phyloP scores from a whole-genome alignment of 2,797 vertebrate genomes.

The Xenopus petersii region DNA sequence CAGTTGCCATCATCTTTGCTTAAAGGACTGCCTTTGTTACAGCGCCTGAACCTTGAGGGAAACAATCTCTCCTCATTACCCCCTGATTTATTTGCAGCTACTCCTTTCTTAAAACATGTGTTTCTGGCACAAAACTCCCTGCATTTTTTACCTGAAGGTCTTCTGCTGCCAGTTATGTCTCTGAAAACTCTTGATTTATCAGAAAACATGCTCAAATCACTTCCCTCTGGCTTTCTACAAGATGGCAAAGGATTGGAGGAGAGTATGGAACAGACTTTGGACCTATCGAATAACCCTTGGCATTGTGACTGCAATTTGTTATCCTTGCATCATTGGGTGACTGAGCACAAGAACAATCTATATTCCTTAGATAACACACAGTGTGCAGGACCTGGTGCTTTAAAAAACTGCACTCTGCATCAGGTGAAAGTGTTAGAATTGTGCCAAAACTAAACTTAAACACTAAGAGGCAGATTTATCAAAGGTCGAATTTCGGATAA shows the following conservation, averaged over 20 bases:
- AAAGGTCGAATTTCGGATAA: too few relatives aligned
- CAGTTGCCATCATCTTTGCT: conserved; percentile 42
- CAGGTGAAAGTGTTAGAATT: background rate
- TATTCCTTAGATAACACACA: background rate
- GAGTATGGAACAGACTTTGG: conserved; percentile 45
- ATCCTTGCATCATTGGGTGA: conserved; percentile 35
- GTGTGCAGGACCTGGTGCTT: conserved; percentile 42
- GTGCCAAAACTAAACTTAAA: background rate
- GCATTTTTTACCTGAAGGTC: rapidly evolving
- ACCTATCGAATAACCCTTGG: conserved; percentile 63
- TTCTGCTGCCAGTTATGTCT: conserved; percentile 23
- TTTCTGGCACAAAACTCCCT: conserved; percentile 56
- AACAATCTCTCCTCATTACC: conserved; percentile 38
- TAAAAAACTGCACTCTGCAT: conserved; percentile 37
- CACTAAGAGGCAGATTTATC: too few relatives aligned
- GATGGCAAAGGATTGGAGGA: background rate
- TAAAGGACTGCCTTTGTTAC: conserved; percentile 25
- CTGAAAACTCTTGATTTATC: conserved; percentile 57
- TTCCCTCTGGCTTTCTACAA: conserved; percentile 33
- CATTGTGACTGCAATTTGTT: conserved; percentile 44
- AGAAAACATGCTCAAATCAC: conserved; percentile 42
- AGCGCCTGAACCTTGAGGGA: conserved; percentile 48
- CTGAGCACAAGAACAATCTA: conserved; percentile 9
- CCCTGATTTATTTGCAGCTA: background rate
- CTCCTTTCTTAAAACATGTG: conserved; percentile 43